Evolutionary conservation across 2,888 invertebrate genomes (phyloP).

Genomic region (Anarsia innoxiella): DNA sequence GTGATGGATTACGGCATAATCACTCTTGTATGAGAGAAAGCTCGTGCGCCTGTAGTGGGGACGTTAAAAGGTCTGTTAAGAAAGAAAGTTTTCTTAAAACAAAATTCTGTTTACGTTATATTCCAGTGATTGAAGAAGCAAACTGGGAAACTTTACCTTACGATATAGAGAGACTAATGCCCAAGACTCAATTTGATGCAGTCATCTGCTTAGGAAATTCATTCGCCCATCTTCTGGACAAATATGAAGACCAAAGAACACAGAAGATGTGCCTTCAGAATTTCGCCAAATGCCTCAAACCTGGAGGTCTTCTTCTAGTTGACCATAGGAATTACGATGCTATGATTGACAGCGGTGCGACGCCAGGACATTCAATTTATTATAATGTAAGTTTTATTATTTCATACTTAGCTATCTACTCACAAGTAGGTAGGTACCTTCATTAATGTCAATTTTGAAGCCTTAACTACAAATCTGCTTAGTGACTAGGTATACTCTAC

Average conservation of each 20-base stretch:
- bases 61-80: too few relatives aligned
- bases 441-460: too few relatives aligned
- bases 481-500: too few relatives aligned
- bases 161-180: conserved; percentile 78
- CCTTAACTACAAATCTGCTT: too few relatives aligned
- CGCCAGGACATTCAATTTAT: conserved; percentile 89
- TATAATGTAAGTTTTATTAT: conserved; percentile 88
- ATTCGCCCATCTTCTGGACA: conserved; percentile 91
- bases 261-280: conserved; percentile 86
- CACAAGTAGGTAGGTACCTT: too few relatives aligned
- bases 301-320: conserved; percentile 88
- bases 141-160: conserved; percentile 89
- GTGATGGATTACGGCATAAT: too few relatives aligned
- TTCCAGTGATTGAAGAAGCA: conserved; percentile 90
- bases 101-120: too few relatives aligned
- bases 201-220: conserved; percentile 94
- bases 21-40: too few relatives aligned
- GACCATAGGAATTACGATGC: conserved; percentile 93
- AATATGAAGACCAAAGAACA: conserved; percentile 84
- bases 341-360: conserved; percentile 84
- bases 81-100: too few relatives aligned
- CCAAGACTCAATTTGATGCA: conserved; percentile 85
- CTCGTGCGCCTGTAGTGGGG: too few relatives aligned
- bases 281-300: conserved; percentile 88
- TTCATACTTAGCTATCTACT: too few relatives aligned